Conservation (phyloP, 2,113 vertebrate species). For the Brienomyrus longianalis region DNA sequence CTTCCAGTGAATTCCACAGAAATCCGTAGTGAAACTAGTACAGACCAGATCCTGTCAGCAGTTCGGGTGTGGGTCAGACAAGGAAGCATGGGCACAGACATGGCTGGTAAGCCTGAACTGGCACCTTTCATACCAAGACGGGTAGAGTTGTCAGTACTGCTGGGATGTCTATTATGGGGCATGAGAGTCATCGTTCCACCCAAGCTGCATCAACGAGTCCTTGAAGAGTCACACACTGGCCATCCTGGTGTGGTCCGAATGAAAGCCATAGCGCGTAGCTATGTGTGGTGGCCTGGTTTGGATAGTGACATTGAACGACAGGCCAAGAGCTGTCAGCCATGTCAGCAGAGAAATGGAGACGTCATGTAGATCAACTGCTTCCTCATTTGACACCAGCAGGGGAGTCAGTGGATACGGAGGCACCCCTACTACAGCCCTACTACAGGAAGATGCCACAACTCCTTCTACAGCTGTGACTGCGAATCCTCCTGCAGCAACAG, state of each 20-base stretch:
- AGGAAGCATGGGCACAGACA: background rate
- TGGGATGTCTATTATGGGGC: slow-evolving; percentile 25
- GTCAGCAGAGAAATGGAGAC: background rate
- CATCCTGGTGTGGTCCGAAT: slow-evolving; percentile 24
- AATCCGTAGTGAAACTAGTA: background rate
- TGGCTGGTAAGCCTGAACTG: background rate
- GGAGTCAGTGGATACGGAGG: too few species aligned
- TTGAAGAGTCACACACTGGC: slow-evolving; percentile 7
- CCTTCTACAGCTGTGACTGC: background rate
- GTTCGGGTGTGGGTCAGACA: background rate
- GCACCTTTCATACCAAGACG: background rate
- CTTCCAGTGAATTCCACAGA: background rate
- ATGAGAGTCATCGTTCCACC: slow-evolving; percentile 11
- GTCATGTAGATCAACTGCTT: background rate
- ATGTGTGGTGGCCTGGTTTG: slow-evolving; percentile 22
- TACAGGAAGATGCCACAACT: too few species aligned
- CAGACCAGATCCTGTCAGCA: background rate
- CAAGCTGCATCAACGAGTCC: background rate
- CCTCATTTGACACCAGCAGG: background rate
- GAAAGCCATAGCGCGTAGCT: background rate
- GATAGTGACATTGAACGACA: background rate
- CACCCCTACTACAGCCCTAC: too few species aligned
- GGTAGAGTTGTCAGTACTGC: background rate
- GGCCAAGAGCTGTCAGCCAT: too few species aligned
- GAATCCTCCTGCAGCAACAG: background rate